A percentile compares a stretch with the other conserved stretches of the same genome.
These are phyloP conservation scores for Liopterus haemorrhoidalis DNA, from an alignment of 2,888 invertebrate species.

Conservation along the genomic window DNA sequence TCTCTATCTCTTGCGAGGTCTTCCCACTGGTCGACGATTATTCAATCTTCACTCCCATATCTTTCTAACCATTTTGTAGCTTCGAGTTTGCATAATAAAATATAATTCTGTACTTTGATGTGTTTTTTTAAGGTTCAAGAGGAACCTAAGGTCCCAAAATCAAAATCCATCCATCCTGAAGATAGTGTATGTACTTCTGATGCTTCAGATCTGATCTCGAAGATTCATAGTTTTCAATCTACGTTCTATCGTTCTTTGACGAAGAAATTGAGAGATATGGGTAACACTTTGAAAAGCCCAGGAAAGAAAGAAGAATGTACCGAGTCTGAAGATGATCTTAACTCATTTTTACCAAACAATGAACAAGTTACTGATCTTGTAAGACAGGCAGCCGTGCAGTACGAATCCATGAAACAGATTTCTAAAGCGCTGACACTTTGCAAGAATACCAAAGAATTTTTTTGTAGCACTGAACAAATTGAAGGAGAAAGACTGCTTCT, in stretches of 20 bases:
- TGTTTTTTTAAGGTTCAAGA: too few species aligned
- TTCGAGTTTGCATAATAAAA: constrained; percentile 1
- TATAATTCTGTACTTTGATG: too few species aligned
- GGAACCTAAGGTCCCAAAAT: constrained; percentile 11
- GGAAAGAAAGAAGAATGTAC: constrained; percentile 4
- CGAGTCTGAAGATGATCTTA: constrained; percentile 14
- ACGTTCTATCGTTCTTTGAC: constrained; percentile 13
- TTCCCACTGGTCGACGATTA: too few species aligned
- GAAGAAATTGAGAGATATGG: constrained; percentile 13
- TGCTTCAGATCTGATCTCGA: constrained; percentile 28
- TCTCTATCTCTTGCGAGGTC: too few species aligned
- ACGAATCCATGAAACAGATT: constrained; percentile 40
- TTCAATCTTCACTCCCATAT: too few species aligned
- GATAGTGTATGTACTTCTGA: constrained; percentile 25
- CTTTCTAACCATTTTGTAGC: too few species aligned
- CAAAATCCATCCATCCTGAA: constrained; percentile 3
- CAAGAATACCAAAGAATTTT: constrained; percentile 45
- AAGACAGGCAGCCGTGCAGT: constrained; percentile 28
- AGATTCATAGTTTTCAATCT: constrained; percentile 21
- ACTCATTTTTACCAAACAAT: constrained; percentile 15
- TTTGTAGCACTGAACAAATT: constrained; percentile 47
- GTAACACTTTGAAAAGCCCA: constrained; percentile 9
- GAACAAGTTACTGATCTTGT: constrained; percentile 22
- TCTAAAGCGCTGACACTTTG: constrained; percentile 48
- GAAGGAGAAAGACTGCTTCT: constrained; percentile 50